phyloP scores from a whole-genome alignment of 2,797 vertebrate genomes.

The Alexandromys oeconomus region DNA sequence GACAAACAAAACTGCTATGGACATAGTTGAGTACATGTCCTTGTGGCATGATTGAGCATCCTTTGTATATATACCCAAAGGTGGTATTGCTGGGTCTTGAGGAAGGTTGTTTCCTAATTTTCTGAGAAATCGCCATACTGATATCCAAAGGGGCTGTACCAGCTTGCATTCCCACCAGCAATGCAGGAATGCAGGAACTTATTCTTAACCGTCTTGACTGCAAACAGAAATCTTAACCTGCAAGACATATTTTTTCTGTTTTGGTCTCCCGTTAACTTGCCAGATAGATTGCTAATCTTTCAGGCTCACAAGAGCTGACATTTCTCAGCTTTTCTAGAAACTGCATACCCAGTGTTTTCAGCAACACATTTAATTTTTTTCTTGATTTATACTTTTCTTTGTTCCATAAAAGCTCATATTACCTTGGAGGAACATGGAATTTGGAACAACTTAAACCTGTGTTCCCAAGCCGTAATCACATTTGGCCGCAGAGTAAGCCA shows the following conservation, averaged over 20 bases:
- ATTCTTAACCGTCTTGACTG: background rate
- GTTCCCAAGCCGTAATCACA: background rate
- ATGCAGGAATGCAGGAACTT: background rate
- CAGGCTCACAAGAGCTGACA: background rate
- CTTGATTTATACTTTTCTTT: background rate
- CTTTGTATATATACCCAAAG: too few species aligned
- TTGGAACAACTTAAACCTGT: background rate
- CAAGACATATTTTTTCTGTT: background rate
- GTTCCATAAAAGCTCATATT: background rate
- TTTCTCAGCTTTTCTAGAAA: background rate
- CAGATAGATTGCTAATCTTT: background rate
- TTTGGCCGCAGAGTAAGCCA: background rate
- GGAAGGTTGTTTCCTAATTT: too few species aligned
- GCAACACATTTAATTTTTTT: background rate
- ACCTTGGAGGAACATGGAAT: background rate
- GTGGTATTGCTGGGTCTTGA: too few species aligned
- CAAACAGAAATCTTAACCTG: background rate
- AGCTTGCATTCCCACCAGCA: too few species aligned
- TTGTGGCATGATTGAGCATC: too few species aligned
- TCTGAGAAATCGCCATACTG: too few species aligned
- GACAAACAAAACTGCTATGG: too few species aligned
- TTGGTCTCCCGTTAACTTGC: too few species aligned
- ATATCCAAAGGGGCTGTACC: too few species aligned
- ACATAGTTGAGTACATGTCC: too few species aligned
- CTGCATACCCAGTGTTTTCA: background rate